Percentiles rank a stretch among this genome's conserved stretches.
Evolutionary conservation across 1,140 invertebrate species (phyloP).

Genomic region (Odontomachus brunneus): DNA sequence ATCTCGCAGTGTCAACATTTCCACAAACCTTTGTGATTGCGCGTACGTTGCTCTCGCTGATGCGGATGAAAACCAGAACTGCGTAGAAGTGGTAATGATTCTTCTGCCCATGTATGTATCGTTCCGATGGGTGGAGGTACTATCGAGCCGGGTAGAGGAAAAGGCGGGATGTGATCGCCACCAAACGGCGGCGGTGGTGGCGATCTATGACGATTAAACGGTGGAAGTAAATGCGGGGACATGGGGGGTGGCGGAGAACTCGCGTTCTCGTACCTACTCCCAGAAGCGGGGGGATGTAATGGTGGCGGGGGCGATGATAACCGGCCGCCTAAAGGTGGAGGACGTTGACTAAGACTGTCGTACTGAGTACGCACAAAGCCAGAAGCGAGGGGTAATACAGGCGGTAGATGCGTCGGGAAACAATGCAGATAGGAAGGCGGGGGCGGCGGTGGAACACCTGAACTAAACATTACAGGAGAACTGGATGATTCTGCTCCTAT

Average conservation of each 20-base stretch:
- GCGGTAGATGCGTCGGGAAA: conserved; percentile 80
- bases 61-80: conserved; percentile 78
- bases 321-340: conserved; percentile 87
- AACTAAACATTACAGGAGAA: conserved; percentile 85
- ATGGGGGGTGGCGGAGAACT: conserved; percentile 78
- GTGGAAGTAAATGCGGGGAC: conserved; percentile 74
- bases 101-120: conserved; percentile 78
- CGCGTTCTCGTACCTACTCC: conserved; percentile 72
- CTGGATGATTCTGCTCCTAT: conserved; percentile 84
- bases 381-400: conserved; percentile 72
- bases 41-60: conserved; percentile 78
- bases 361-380: conserved; percentile 75
- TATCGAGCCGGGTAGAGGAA: conserved; percentile 68
- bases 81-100: conserved; percentile 75
- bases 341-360: conserved; percentile 86
- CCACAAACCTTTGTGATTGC: conserved; percentile 84
- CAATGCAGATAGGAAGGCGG: conserved; percentile 85
- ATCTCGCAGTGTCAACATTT: conserved; percentile 31
- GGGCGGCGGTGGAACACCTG: conserved; percentile 81
- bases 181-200: conserved; percentile 74
- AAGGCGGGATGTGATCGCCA: conserved; percentile 74
- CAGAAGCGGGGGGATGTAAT: conserved; percentile 63
- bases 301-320: conserved; percentile 87
- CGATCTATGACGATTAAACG: conserved; percentile 73
- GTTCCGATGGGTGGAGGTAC: conserved; percentile 73